phyloP scores from a whole-genome alignment of 2,888 invertebrate species.

The Pinctada fucata region DNA sequence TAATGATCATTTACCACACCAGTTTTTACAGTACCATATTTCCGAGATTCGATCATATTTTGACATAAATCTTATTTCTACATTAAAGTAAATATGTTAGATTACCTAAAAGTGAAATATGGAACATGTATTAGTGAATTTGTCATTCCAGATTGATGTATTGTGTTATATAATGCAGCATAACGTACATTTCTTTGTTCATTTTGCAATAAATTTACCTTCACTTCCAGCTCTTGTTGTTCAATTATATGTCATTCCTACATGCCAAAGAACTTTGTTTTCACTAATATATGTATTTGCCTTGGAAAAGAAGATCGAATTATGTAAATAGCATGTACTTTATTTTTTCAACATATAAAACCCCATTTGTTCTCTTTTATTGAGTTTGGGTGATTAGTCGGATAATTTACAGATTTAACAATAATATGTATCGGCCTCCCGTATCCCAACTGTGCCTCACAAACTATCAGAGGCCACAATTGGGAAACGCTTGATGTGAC shows the following conservation, averaged over 20 bases:
- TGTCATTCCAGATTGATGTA: not conserved
- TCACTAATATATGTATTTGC: not conserved
- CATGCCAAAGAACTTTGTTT: not conserved
- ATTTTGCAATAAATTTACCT: not conserved
- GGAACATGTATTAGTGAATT: not conserved
- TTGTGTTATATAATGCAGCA: not conserved
- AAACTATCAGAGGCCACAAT: no score
- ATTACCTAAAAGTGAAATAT: not conserved
- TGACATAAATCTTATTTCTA: not conserved
- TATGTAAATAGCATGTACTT: no score
- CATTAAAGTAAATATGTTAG: not conserved
- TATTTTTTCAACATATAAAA: no score
- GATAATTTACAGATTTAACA: no score
- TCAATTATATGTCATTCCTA: not conserved
- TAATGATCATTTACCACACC: not conserved
- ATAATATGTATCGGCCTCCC: no score
- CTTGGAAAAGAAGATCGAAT: not conserved
- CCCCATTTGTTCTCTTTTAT: no score
- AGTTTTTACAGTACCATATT: not conserved
- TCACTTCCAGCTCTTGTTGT: not conserved
- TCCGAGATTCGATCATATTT: not conserved
- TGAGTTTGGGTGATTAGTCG: no score
- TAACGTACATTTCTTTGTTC: conserved; percentile 17
- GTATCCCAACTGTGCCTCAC: no score
- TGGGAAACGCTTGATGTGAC: no score